These are phyloP conservation scores for Gadopsis marmoratus DNA, from an alignment of 2,797 vertebrate genomes.

Conservation along the genomic window DNA sequence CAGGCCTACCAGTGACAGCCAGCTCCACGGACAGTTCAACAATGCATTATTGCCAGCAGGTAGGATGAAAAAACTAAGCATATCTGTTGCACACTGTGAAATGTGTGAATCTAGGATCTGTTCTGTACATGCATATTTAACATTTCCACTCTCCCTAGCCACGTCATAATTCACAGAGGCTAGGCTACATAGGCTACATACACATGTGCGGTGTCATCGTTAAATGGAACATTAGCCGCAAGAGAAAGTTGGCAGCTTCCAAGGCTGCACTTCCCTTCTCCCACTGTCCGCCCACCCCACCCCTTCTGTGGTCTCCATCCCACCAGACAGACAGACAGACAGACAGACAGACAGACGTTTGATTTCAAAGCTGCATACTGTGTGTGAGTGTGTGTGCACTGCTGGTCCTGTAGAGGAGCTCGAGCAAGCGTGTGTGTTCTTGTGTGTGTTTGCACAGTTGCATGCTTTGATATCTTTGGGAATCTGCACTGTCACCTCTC, in stretches of 20 bases:
- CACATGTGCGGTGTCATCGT: slow-evolving; percentile 61
- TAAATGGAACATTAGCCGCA: slow-evolving; percentile 63
- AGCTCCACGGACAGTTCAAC: slow-evolving; percentile 72
- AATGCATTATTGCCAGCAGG: slow-evolving; percentile 84
- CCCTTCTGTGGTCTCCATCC: slow-evolving; percentile 50
- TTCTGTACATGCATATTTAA: slow-evolving; percentile 32
- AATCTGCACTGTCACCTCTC: slow-evolving; percentile 58
- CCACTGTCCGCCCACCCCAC: slow-evolving; percentile 36
- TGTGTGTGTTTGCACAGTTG: slow-evolving; percentile 21
- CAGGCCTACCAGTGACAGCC: slow-evolving; percentile 69
- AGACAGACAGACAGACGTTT: slow-evolving; percentile 52
- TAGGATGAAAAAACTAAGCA: slow-evolving; percentile 62
- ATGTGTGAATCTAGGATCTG: slow-evolving; percentile 1
- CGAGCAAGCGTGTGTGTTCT: slow-evolving; percentile 10
- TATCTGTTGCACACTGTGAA: not conserved
- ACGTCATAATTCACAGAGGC: slow-evolving; percentile 37
- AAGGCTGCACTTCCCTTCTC: slow-evolving; percentile 44
- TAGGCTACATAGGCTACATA: slow-evolving; percentile 32
- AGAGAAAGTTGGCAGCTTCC: slow-evolving; percentile 58
- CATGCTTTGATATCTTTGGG: slow-evolving; percentile 42
- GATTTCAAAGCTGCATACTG: slow-evolving; percentile 45
- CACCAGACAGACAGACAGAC: slow-evolving; percentile 46
- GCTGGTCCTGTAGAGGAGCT: slow-evolving; percentile 1
- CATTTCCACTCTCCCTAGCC: slow-evolving; percentile 31
- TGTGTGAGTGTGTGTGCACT: slow-evolving; percentile 9